Evolutionary conservation across 2,888 invertebrate species (phyloP), one percentile per base, ranked within the genome.

Genomic region (Boloria selene): DNA sequence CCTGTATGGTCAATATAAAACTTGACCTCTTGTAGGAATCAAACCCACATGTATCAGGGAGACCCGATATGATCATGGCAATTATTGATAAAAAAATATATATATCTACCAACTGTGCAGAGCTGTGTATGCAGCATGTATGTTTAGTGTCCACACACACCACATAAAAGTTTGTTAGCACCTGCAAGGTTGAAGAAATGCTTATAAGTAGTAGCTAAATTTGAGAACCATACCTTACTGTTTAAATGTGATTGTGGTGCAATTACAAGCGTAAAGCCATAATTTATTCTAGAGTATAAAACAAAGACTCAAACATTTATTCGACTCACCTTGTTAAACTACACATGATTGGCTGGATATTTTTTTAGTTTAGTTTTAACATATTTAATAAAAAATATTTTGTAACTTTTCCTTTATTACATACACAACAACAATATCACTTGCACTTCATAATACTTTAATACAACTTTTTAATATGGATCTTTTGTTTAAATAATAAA

Each of bases 311-410:
- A 31, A 31, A 22, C 26, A 16, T 13, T 0, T 31, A 31, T 49
- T 1, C n/a, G 7, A 53, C 70, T 70, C 60, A 69, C 70, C 70
- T 69, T 62, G 55, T 56, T 56, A 62, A 59, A 49, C 70, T 69
- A 64, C 60, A 31, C 70, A 70, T 70, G 22, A 61, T 52, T 61
- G 47, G 47, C 13, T 18, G 38, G 18, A 16, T 58, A n/a, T 44
- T 62, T 56, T 53, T 52, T 49, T 55, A n/a, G 16, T 18, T 47
- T 14, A 55, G 55, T 16, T 65, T 47, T 49, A 38, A 13, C n/a
- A 61, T 45, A 54, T 45, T 31, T 16, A 49, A 4, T 5, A 51
- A 44, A 45, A 22, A 18, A 17, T 38, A 22, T 51, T 45, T 61
- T 49, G 13, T 44, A 16, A 10, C 38, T 49, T 16, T 44, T 45